phyloP scores from a whole-genome alignment of 2,888 invertebrate species.

The Hirtodrosophila histrioides region DNA sequence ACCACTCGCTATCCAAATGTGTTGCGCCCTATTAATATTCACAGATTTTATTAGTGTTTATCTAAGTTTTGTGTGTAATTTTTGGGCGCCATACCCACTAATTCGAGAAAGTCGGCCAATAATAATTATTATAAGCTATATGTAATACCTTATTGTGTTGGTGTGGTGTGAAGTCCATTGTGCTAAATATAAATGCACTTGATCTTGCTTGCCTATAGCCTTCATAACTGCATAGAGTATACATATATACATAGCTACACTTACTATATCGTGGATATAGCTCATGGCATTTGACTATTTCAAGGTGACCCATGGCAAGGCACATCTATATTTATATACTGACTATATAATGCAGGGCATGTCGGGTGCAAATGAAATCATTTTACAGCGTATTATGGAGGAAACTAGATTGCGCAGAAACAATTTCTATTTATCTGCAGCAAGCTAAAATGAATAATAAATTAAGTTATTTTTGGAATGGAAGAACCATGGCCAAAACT shows the following conservation, averaged over 20 bases:
- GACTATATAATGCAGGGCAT: slow-evolving; percentile 1
- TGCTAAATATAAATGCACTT: slow-evolving; percentile 52
- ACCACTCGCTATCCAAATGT: slow-evolving; percentile 63
- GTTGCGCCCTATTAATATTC: slow-evolving; percentile 69
- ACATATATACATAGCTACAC: background rate
- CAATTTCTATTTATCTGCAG: slow-evolving; percentile 3
- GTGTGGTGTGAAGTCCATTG: slow-evolving; percentile 28
- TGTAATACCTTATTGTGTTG: background rate
- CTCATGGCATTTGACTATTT: slow-evolving; percentile 32
- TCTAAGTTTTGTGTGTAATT: slow-evolving; percentile 61
- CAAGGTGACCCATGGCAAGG: slow-evolving; percentile 45
- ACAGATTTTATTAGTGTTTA: slow-evolving; percentile 68
- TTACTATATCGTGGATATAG: background rate
- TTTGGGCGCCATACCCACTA: slow-evolving; percentile 60
- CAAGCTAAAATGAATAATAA: background rate
- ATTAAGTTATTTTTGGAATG: background rate
- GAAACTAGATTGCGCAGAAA: background rate
- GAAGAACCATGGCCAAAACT: no score
- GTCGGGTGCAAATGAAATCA: slow-evolving; percentile 37
- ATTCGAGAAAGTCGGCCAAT: slow-evolving; percentile 20
- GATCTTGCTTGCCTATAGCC: slow-evolving; percentile 36
- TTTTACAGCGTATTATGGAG: slow-evolving; percentile 22
- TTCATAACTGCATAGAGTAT: background rate
- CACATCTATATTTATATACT: slow-evolving; percentile 22
- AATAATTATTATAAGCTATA: background rate